phyloP scores from a whole-genome alignment of 2,797 vertebrate species.

The Erpetoichthys calabaricus region DNA sequence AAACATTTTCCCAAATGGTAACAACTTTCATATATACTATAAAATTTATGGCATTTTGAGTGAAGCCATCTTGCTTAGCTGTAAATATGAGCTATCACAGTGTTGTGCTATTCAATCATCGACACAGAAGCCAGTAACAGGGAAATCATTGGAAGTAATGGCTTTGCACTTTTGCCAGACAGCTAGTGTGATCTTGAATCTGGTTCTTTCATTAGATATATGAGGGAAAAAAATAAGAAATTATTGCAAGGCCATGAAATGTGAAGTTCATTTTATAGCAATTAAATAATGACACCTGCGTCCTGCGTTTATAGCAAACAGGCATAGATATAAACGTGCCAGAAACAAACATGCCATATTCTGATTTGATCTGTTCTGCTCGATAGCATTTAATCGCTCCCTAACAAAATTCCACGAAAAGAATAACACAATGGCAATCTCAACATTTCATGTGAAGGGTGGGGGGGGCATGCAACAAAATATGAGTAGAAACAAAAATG shows the following conservation, averaged over 20 bases:
- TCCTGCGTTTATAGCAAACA: conserved; percentile 13
- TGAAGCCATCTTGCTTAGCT: conserved; percentile 1
- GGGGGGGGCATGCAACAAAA: not conserved
- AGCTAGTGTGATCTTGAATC: conserved; percentile 35
- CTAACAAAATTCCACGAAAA: conserved; percentile 13
- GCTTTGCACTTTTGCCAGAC: conserved; percentile 23
- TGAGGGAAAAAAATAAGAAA: conserved; percentile 10
- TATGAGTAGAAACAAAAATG: not conserved
- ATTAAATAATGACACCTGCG: conserved; percentile 15
- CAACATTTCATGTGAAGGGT: conserved; percentile 3
- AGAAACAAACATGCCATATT: not conserved
- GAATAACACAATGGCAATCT: conserved; percentile 10
- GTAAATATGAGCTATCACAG: conserved; percentile 1
- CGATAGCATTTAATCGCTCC: too few relatives aligned
- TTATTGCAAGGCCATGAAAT: not conserved
- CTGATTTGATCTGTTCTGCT: conserved; percentile 1
- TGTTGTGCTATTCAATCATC: not conserved
- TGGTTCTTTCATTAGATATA: conserved; percentile 29
- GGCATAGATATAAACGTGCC: conserved; percentile 8
- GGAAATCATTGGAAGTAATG: conserved; percentile 20
- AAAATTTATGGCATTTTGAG: not conserved
- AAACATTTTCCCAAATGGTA: too few relatives aligned
- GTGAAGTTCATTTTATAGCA: not conserved
- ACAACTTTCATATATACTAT: too few relatives aligned
- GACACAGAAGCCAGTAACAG: not conserved